Evolutionary conservation across 2,797 vertebrate genomes (phyloP).

Genomic region (Acrossocheilus wenchowensis): DNA sequence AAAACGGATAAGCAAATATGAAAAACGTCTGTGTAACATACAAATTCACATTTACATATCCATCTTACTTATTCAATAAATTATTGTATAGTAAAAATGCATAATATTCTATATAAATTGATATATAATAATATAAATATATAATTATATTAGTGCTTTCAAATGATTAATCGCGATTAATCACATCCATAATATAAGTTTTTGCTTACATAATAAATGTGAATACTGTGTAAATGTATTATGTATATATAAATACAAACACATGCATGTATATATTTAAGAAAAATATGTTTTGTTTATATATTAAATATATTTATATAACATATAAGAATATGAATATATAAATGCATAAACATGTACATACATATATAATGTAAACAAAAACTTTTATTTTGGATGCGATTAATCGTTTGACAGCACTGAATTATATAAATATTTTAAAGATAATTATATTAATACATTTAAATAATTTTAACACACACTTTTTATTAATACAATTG

Average conservation of each 20-base stretch:
- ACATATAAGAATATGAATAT: no score
- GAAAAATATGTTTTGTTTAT: no score
- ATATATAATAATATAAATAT: neutral
- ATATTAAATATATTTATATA: no score
- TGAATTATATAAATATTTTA: neutral
- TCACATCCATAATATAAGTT: no score
- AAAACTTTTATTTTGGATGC: neutral
- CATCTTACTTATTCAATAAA: neutral
- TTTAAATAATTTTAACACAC: neutral
- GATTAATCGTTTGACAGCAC: neutral
- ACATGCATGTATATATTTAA: neutral
- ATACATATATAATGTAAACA: neutral
- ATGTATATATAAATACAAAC: no score
- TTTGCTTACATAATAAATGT: no score
- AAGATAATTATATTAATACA: neutral
- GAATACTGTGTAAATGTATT: no score
- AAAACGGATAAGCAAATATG: slow-evolving; percentile 85
- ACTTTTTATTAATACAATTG: neutral
- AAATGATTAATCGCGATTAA: no score
- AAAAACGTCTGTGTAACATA: slow-evolving; percentile 75
- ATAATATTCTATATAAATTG: neutral
- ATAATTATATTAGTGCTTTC: neutral
- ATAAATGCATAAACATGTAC: neutral
- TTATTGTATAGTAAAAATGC: no score
- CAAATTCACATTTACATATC: neutral